These are phyloP conservation scores for Chelonus insularis DNA, from an alignment of 1,140 invertebrate genomes.

Conservation along the genomic window DNA sequence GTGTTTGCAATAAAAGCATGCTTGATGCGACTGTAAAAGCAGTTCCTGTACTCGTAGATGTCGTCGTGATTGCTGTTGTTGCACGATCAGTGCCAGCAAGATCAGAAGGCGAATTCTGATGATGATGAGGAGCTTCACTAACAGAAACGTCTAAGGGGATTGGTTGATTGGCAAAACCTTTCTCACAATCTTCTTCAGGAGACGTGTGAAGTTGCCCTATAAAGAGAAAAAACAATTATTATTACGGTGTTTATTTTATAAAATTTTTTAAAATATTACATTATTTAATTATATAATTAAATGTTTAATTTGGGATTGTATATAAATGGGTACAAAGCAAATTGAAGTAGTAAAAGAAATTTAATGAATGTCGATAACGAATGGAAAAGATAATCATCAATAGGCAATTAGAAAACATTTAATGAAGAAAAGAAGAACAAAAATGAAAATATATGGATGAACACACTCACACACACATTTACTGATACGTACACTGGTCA, in stretches of 20 bases:
- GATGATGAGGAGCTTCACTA: conserved; percentile 48
- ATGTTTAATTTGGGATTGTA: no score
- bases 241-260: background rate
- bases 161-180: conserved; percentile 49
- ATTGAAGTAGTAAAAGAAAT: no score
- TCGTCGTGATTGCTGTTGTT: conserved; percentile 47
- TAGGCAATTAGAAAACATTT: background rate
- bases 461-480: background rate
- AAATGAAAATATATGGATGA: background rate
- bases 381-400: no score
- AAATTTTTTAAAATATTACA: background rate
- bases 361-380: no score
- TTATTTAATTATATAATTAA: background rate
- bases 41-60: conserved; percentile 55
- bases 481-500: conserved; percentile 30
- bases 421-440: background rate
- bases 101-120: conserved; percentile 10
- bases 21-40: conserved; percentile 64
- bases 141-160: conserved; percentile 43
- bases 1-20: conserved; percentile 69
- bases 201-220: conserved; percentile 55
- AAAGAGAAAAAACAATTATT: conserved; percentile 11
- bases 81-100: conserved; percentile 28
- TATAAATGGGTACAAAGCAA: no score
- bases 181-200: conserved; percentile 53